These are phyloP conservation scores for Trichomycterus rosablanca DNA, from an alignment of 2,113 vertebrate species.

Conservation along the genomic window DNA sequence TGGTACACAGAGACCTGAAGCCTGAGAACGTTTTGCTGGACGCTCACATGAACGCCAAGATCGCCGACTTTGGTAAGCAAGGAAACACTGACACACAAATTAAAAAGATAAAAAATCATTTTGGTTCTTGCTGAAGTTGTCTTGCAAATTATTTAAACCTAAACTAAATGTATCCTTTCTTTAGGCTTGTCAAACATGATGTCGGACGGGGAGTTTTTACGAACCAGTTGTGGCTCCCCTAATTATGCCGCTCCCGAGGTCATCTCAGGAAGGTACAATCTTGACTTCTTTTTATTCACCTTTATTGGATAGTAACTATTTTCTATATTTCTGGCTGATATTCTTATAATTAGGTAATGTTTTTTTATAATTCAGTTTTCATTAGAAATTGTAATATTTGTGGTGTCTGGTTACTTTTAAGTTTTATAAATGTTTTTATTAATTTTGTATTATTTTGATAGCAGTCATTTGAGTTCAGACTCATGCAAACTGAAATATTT, in stretches of 20 bases:
- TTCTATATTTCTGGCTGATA: no score
- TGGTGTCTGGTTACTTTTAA: no score
- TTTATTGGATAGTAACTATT: no score
- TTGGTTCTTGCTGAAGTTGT: background rate
- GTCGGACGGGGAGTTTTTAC: slow-evolving; percentile 96
- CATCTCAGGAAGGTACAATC: slow-evolving; percentile 89
- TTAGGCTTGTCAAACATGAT: slow-evolving; percentile 98
- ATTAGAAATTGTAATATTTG: no score
- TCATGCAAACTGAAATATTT: no score
- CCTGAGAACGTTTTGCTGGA: slow-evolving; percentile 98
- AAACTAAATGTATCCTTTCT: background rate
- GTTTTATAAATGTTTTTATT: no score
- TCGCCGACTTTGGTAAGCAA: slow-evolving; percentile 93
- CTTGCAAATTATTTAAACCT: background rate
- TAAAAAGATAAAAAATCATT: background rate
- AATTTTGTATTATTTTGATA: no score
- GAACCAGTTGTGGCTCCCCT: slow-evolving; percentile 95
- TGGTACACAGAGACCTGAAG: slow-evolving; percentile 96
- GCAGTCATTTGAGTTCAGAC: no score
- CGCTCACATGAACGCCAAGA: slow-evolving; percentile 98
- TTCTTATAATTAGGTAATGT: no score
- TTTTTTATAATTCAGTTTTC: no score
- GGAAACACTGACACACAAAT: background rate
- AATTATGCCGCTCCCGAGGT: slow-evolving; percentile 98
- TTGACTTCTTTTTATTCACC: background rate